Conservation (phyloP, 2,113 vertebrate species). For the Podocnemis expansa region DNA sequence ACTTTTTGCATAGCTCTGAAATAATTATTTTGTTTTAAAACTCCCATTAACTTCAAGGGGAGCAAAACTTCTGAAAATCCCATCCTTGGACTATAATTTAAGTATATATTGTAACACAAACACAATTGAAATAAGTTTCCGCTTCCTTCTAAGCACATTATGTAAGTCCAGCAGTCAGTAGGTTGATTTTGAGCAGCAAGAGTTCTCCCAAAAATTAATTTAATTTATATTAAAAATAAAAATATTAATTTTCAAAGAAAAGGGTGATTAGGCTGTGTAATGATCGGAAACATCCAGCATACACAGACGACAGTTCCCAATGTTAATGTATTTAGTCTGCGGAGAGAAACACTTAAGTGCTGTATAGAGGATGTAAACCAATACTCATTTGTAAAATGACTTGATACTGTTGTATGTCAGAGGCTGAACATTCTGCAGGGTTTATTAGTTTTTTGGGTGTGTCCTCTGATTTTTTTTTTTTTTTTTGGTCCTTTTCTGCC, state of each 20-base stretch:
- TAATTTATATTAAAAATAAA: not conserved
- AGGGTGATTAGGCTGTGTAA: no score
- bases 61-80: not conserved
- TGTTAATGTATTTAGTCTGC: not conserved
- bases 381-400: not conserved
- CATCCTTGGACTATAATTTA: not conserved
- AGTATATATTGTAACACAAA: not conserved
- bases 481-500: not conserved
- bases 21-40: not conserved
- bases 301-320: not conserved
- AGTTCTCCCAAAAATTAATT: not conserved
- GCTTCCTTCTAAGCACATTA: not conserved
- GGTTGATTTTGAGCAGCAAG: not conserved
- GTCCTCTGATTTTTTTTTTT: not conserved
- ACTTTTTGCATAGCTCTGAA: not conserved
- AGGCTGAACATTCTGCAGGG: rapidly evolving
- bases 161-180: not conserved
- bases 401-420: rapidly evolving
- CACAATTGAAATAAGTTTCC: not conserved
- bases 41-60: not conserved
- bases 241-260: no score
- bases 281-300: no score
- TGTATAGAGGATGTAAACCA: not conserved
- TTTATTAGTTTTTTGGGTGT: rapidly evolving
- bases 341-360: not conserved